phyloP scores from a whole-genome alignment of 2,888 invertebrate genomes.

The Atethmia centrago region DNA sequence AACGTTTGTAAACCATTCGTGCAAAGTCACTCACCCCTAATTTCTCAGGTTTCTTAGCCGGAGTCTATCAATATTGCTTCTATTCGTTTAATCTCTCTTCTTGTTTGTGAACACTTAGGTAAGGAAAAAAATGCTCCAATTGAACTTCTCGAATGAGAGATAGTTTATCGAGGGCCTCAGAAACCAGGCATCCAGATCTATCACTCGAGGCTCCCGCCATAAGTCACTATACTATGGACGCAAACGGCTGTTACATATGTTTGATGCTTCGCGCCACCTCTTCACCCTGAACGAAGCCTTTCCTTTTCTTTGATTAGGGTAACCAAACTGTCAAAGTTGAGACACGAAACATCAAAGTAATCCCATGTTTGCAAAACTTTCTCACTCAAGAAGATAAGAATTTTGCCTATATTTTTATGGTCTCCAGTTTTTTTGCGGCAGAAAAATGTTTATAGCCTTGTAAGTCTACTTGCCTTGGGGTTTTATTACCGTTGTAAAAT shows the following conservation, averaged over 20 bases:
- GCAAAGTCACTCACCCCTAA: neutral
- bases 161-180: neutral
- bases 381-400: constrained; percentile 50
- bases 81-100: neutral
- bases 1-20: neutral
- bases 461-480: constrained; percentile 40
- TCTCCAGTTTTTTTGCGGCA: constrained; percentile 40
- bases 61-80: neutral
- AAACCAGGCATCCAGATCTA: neutral
- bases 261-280: neutral
- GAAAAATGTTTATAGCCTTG: constrained; percentile 53
- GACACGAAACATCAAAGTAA: constrained; percentile 55
- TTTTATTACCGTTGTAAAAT: constrained; percentile 61
- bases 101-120: too few relatives aligned
- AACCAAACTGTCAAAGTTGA: constrained; percentile 65
- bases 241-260: neutral
- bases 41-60: neutral
- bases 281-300: neutral
- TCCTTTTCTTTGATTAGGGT: constrained; percentile 64
- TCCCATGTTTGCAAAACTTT: constrained; percentile 53
- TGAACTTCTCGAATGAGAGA: neutral
- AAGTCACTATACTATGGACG: neutral
- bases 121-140: neutral
- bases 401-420: constrained; percentile 55
- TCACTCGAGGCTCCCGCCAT: too few relatives aligned